Conservation (phyloP, 2,888 invertebrate genomes). For the Timandra comae region DNA sequence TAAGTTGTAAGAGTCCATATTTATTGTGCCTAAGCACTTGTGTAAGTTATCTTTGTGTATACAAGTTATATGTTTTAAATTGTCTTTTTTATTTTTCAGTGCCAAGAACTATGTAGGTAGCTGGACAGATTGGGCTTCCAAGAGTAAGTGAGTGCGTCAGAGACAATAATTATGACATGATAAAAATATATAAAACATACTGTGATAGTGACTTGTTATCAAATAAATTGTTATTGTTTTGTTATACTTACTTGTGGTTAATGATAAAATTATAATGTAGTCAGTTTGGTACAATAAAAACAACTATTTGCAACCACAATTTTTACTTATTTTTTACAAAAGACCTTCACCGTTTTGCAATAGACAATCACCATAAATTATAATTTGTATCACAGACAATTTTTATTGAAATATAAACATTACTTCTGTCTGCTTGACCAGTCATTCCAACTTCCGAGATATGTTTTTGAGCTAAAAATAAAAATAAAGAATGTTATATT, state of each 20-base stretch:
- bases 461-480: conserved; percentile 63
- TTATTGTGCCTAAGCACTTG: not conserved
- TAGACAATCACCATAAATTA: too few species aligned
- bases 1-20: too few species aligned
- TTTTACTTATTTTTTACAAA: too few species aligned
- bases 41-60: not conserved
- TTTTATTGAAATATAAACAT: too few species aligned
- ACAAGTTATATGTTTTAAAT: not conserved
- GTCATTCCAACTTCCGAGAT: conserved; percentile 68
- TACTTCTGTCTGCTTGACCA: conserved; percentile 54
- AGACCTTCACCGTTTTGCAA: too few species aligned
- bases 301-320: too few species aligned
- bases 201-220: too few species aligned
- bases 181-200: too few species aligned
- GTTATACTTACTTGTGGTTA: not conserved
- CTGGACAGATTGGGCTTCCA: conserved; percentile 76
- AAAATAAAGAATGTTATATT: conserved; percentile 5
- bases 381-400: too few species aligned
- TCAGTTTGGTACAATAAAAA: too few species aligned
- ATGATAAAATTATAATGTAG: not conserved
- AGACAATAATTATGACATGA: not conserved
- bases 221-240: conserved; percentile 3
- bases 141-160: conserved; percentile 7
- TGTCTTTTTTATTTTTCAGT: conserved; percentile 53
- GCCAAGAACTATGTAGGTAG: conserved; percentile 76